Evolutionary conservation across 2,888 invertebrate genomes (phyloP), one percentile per base, ranked within the genome.

Genomic region (Drosophila austrosaltans): DNA sequence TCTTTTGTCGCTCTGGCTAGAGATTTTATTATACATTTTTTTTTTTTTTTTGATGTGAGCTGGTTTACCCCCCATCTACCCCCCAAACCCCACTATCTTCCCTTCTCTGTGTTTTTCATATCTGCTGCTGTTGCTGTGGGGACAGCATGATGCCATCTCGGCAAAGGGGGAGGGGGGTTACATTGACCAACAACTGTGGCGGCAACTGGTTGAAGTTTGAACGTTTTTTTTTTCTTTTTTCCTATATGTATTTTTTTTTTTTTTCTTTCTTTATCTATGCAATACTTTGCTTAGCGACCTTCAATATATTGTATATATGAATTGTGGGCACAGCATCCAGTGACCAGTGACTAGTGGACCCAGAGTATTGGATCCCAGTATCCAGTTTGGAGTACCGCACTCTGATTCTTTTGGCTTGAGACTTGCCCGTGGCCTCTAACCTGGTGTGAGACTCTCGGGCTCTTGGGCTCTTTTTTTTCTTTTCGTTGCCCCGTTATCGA

Each of bases 271-370:
- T 76, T 79, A 77, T 83, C 79, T 77, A 54, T 67, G 82, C 87
- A 87, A 70, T 81, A 67, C 69, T 67, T 36, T 36, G 57, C 69
- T 48, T 48, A 72, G 75, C 61, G 82, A 87, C 82, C 82, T 87
- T 82, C 87, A 83, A 74, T 83, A 48, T 10, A 36, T 36, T 32
- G 5, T 32, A 32, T 32, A 36, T 36, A 48, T 48, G 48, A 48
- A 48, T 48, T 48, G 48, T 48, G 48, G 48, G 48, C 44, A 8
- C 16, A 20, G 48, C 22, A 48, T 22, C 22, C 48, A 48, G 48
- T 48, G 12, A 3, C 48, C 48, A 48, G 48, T 25, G 22, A 8
- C 22, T 1, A 25, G 48, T 48, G 12, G 8, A 8, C 7, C 36
- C 36, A 36, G 1, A 30, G 30, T 6, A 30, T 30, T 36, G 36